These are phyloP conservation scores for Poliocrania exsul DNA, from an alignment of 2,797 vertebrate genomes.

Conservation along the genomic window DNA sequence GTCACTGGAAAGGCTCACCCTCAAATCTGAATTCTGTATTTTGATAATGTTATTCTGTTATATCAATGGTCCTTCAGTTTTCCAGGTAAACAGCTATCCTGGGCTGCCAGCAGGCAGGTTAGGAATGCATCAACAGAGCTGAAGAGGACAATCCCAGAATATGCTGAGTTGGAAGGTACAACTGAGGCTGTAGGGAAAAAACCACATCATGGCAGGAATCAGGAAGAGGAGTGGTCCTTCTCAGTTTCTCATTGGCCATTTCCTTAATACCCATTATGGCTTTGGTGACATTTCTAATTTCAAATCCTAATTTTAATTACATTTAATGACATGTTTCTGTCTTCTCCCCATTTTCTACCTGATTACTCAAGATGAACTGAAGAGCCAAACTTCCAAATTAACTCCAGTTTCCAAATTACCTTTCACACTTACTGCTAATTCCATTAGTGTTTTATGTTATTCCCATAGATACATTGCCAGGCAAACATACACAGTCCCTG, in stretches of 20 bases:
- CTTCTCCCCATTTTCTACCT: neutral
- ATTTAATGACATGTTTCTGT: neutral
- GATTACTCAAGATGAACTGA: neutral
- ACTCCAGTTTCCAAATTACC: neutral
- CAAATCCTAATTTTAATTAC: neutral
- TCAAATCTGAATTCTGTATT: neutral
- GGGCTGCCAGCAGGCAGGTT: neutral
- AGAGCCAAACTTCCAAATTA: neutral
- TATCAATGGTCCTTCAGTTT: neutral
- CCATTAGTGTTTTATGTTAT: neutral
- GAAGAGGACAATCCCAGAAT: neutral
- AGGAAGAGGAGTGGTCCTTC: neutral
- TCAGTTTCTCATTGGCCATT: neutral
- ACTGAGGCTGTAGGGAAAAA: neutral
- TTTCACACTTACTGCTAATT: constrained; percentile 15
- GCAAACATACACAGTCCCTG: constrained; percentile 30
- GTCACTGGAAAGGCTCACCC: neutral
- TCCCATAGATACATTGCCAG: constrained; percentile 37
- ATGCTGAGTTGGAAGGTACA: neutral
- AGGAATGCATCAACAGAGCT: neutral
- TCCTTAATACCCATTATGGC: neutral
- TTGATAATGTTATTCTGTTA: neutral
- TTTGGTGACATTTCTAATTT: neutral
- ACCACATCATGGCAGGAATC: neutral
- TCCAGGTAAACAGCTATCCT: neutral